Conservation (phyloP, 2,888 invertebrate genomes). For the Reticulitermes lucifugus region DNA sequence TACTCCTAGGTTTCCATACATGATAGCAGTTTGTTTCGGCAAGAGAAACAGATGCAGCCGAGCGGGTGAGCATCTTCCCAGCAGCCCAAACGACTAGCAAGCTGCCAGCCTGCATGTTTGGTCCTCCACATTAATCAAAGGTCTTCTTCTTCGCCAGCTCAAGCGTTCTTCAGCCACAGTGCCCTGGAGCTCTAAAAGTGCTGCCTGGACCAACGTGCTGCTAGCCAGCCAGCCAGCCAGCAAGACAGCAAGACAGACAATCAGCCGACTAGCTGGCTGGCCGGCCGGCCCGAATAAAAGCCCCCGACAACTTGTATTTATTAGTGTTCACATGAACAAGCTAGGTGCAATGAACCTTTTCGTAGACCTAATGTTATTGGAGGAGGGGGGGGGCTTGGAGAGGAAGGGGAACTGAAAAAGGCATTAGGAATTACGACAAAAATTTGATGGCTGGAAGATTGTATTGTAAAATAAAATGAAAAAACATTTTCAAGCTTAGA, state of each 20-base stretch:
- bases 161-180: background rate
- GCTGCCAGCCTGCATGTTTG: slow-evolving; percentile 37
- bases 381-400: background rate
- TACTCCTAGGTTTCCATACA: background rate
- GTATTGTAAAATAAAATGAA: background rate
- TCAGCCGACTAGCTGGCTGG: background rate
- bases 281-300: background rate
- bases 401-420: background rate
- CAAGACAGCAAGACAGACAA: background rate
- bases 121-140: slow-evolving; percentile 35
- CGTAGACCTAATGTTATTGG: slow-evolving; percentile 12
- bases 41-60: slow-evolving; percentile 13
- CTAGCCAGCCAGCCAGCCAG: background rate
- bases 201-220: background rate
- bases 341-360: slow-evolving; percentile 27
- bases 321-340: background rate
- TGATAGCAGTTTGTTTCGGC: background rate
- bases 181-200: slow-evolving; percentile 25
- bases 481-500: background rate
- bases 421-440: background rate
- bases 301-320: slow-evolving; percentile 32
- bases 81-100: slow-evolving; percentile 1
- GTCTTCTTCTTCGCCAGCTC: background rate
- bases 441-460: background rate
- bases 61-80: slow-evolving; percentile 1